These are phyloP conservation scores for Prochilodus magdalenae DNA, from an alignment of 2,113 vertebrate genomes.

Conservation along the genomic window DNA sequence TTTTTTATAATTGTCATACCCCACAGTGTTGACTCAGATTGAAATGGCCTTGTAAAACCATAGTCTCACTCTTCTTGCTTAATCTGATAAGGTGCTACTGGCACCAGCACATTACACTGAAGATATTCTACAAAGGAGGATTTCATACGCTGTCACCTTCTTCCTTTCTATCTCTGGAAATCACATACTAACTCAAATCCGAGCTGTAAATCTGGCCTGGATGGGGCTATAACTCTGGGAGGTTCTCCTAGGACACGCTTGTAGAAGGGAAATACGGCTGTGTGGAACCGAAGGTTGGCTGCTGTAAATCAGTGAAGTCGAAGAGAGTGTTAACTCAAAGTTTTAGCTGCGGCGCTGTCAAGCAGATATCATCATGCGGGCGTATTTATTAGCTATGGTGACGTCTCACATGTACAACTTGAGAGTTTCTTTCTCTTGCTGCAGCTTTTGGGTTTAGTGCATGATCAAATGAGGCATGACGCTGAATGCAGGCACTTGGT, in stretches of 20 bases:
- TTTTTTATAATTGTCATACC: background rate
- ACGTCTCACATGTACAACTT: background rate
- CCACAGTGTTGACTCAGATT: background rate
- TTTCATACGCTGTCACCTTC: background rate
- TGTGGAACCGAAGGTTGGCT: background rate
- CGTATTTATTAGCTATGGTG: background rate
- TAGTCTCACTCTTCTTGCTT: background rate
- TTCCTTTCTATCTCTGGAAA: conserved; percentile 15
- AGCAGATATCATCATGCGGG: background rate
- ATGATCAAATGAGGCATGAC: conserved; percentile 3
- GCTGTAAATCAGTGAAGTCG: conserved; percentile 12
- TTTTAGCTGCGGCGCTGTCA: conserved; percentile 3
- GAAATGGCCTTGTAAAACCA: background rate
- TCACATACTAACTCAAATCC: background rate
- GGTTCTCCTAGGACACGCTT: background rate
- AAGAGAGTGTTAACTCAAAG: background rate
- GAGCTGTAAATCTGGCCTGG: background rate
- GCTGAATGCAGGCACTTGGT: conserved; percentile 7
- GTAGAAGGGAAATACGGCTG: conserved; percentile 6
- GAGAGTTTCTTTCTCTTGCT: background rate
- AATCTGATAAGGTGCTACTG: background rate
- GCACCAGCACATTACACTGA: background rate
- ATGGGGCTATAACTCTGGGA: conserved; percentile 23
- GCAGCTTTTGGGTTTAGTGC: background rate
- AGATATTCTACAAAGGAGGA: background rate